These are phyloP conservation scores for Jacana jacana DNA, from an alignment of 2,113 vertebrate genomes.

Conservation along the genomic window DNA sequence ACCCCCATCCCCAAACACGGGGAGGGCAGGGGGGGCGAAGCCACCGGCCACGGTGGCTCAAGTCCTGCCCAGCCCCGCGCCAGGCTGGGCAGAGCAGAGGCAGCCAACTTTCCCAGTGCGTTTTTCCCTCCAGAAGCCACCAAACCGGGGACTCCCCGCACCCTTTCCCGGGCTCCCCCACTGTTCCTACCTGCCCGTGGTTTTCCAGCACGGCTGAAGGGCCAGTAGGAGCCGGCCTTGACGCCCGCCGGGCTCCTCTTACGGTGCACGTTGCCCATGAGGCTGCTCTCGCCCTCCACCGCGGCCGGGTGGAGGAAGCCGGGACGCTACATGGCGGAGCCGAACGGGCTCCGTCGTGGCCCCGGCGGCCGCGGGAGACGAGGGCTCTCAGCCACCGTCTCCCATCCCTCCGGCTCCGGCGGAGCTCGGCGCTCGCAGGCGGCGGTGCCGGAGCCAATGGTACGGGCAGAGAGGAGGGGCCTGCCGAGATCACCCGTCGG, in stretches of 20 bases:
- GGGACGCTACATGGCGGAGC: slow-evolving; percentile 59
- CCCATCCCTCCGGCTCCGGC: slow-evolving; percentile 1
- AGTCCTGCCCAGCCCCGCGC: not conserved
- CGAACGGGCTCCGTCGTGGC: not conserved
- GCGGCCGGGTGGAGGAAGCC: slow-evolving; percentile 55
- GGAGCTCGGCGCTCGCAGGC: not conserved
- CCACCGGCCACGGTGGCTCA: not conserved
- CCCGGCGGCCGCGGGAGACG: not conserved
- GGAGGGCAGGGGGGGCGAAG: fast-evolving
- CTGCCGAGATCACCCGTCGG: not conserved
- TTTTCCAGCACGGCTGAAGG: slow-evolving; percentile 76
- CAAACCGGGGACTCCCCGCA: fast-evolving
- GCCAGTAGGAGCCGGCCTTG: slow-evolving; percentile 78
- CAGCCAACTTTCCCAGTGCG: not conserved
- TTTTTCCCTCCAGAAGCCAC: not conserved
- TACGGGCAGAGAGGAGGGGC: slow-evolving; percentile 55
- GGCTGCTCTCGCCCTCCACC: slow-evolving; percentile 21
- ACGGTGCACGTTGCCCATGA: slow-evolving; percentile 89
- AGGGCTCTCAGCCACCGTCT: not conserved
- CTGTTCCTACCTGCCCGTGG: slow-evolving; percentile 76
- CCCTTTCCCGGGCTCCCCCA: not conserved
- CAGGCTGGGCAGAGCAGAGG: not conserved
- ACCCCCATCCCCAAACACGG: not conserved
- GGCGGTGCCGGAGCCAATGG: slow-evolving; percentile 44
- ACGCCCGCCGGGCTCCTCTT: slow-evolving; percentile 80